These are phyloP conservation scores for Ligdia adustata DNA, from an alignment of 2,888 invertebrate genomes.

Conservation along the genomic window DNA sequence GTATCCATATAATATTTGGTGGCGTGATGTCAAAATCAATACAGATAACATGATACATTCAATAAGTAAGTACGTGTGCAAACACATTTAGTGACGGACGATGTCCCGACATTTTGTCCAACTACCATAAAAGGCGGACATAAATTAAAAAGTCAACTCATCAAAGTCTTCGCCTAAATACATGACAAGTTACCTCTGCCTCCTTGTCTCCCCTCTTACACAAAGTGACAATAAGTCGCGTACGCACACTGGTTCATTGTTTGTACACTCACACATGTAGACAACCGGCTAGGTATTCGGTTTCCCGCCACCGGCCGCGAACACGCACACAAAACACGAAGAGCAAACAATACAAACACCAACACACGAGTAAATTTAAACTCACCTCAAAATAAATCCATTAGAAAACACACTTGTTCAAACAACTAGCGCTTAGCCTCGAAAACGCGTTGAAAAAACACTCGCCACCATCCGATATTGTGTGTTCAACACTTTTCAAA, in stretches of 20 bases:
- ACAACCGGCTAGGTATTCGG: conserved; percentile 79
- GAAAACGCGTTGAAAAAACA: conserved; percentile 84
- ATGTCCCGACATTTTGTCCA: conserved; percentile 44
- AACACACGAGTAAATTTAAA: conserved; percentile 83
- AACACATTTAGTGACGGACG: conserved; percentile 52
- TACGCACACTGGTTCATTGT: conserved; percentile 68
- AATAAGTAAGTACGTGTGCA: conserved; percentile 51
- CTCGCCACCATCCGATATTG: conserved; percentile 71
- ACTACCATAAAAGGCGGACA: conserved; percentile 60
- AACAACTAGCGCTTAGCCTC: conserved; percentile 84
- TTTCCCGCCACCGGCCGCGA: conserved; percentile 82
- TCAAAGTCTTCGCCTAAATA: conserved; percentile 81
- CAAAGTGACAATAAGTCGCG: conserved; percentile 80
- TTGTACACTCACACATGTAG: conserved; percentile 72
- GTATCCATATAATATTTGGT: conserved; percentile 63
- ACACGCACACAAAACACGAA: conserved; percentile 80
- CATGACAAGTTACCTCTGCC: conserved; percentile 81
- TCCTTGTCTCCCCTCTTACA: conserved; percentile 75
- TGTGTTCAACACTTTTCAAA: conserved; percentile 79
- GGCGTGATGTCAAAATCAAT: conserved; percentile 71
- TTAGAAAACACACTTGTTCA: conserved; percentile 85
- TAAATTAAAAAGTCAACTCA: conserved; percentile 80
- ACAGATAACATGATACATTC: conserved; percentile 51
- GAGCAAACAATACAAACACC: conserved; percentile 83
- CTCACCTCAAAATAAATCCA: conserved; percentile 85